Percentiles rank a stretch among this genome's conserved stretches.
Evolutionary conservation across 2,797 vertebrate genomes (phyloP).

Genomic region (Ptychadena robeensis): DNA sequence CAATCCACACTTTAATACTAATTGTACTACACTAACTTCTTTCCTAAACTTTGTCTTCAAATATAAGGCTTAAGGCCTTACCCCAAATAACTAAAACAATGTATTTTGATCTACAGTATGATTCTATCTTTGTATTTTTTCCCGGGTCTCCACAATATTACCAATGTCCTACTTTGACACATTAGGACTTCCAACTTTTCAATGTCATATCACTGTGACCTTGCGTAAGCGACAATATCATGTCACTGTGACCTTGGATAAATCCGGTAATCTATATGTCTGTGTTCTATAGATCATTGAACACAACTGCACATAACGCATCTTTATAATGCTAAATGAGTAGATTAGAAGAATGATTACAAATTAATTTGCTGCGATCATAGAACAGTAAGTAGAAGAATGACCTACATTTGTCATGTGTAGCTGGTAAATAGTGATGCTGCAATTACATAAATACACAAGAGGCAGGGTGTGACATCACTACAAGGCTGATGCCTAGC

Average conservation of each 20-base stretch:
- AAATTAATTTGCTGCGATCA: not conserved
- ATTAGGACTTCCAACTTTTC: no score
- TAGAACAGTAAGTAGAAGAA: not conserved
- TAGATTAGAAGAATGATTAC: not conserved
- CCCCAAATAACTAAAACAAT: no score
- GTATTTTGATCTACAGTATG: no score
- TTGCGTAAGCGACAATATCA: not conserved
- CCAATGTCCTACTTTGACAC: no score
- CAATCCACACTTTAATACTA: no score
- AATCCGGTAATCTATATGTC: not conserved
- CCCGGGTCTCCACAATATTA: no score
- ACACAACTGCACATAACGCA: not conserved
- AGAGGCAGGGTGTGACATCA: not conserved
- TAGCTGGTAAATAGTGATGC: not conserved
- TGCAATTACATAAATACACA: conserved; percentile 6
- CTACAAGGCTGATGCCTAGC: not conserved
- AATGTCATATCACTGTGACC: no score
- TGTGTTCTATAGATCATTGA: not conserved
- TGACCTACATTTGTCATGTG: conserved; percentile 25
- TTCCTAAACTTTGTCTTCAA: no score
- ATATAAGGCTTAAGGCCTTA: no score
- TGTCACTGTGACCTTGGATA: conserved; percentile 40
- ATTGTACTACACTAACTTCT: no score
- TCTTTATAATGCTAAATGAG: not conserved
- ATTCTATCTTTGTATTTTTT: no score